phyloP scores from a whole-genome alignment of 2,888 invertebrate species.

The Pseudococcus longispinus region DNA sequence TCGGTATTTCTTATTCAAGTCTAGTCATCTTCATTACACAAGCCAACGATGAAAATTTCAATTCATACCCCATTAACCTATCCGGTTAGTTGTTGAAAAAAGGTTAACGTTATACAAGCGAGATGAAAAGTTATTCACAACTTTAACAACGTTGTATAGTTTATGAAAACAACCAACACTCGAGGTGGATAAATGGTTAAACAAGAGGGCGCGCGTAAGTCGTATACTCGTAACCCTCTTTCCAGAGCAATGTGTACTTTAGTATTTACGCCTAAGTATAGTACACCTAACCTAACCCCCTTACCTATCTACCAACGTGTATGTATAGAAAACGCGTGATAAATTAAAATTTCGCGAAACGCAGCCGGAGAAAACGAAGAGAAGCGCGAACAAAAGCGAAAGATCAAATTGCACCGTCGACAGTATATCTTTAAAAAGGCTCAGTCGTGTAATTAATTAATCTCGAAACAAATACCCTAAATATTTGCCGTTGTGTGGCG shows the following conservation, averaged over 20 bases:
- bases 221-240: not conserved
- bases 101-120: not conserved
- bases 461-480: slow-evolving; percentile 11
- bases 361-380: not conserved
- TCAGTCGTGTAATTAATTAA: slow-evolving; percentile 11
- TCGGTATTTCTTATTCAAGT: too few relatives aligned
- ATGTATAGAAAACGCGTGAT: slow-evolving; percentile 4
- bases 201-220: not conserved
- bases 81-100: not conserved
- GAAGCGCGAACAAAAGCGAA: not conserved
- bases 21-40: too few relatives aligned
- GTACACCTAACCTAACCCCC: not conserved
- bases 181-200: not conserved
- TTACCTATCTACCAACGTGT: not conserved
- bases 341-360: not conserved
- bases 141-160: not conserved
- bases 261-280: not conserved
- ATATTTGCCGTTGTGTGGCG: not conserved
- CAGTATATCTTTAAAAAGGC: slow-evolving; percentile 16
- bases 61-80: not conserved
- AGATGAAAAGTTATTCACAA: not conserved
- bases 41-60: not conserved
- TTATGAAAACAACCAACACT: not conserved
- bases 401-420: not conserved
- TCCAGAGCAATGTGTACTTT: not conserved